These are phyloP conservation scores for Ophthalmolycus amberensis DNA, from an alignment of 2,113 vertebrate genomes.

Conservation along the genomic window DNA sequence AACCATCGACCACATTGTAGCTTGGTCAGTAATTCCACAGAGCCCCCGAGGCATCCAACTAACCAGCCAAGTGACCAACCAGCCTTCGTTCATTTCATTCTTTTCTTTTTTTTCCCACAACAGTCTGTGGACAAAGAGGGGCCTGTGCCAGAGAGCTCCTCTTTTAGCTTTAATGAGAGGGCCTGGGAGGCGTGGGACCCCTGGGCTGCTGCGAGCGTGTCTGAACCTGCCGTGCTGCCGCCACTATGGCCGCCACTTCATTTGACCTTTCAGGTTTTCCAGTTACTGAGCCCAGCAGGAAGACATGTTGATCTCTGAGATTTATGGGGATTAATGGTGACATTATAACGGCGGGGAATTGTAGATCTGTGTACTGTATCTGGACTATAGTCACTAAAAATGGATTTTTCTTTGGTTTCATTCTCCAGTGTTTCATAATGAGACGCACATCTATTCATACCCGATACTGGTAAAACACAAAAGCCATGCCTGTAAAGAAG, in stretches of 20 bases:
- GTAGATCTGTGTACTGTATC: constrained; percentile 1
- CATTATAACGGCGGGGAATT: constrained; percentile 14
- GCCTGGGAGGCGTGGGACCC: constrained; percentile 79
- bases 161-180: constrained; percentile 84
- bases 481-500: constrained; percentile 25
- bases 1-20: constrained; percentile 40
- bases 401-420: not conserved
- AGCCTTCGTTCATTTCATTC: constrained; percentile 60
- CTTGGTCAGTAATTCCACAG: constrained; percentile 62
- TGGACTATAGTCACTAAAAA: constrained; percentile 20
- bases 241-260: constrained; percentile 40
- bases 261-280: constrained; percentile 57
- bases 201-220: constrained; percentile 61
- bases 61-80: constrained; percentile 69
- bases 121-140: constrained; percentile 78
- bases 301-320: constrained; percentile 7
- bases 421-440: constrained; percentile 18
- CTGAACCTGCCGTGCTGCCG: constrained; percentile 66
- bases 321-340: constrained; percentile 1
- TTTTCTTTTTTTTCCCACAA: constrained; percentile 65
- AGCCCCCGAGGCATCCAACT: constrained; percentile 59
- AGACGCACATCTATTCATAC: constrained; percentile 11
- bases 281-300: constrained; percentile 8
- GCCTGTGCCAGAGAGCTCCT: constrained; percentile 79
- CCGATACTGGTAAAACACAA: constrained; percentile 2